Conservation (phyloP, 2,888 invertebrate genomes). For the Syrista parreyssii region DNA sequence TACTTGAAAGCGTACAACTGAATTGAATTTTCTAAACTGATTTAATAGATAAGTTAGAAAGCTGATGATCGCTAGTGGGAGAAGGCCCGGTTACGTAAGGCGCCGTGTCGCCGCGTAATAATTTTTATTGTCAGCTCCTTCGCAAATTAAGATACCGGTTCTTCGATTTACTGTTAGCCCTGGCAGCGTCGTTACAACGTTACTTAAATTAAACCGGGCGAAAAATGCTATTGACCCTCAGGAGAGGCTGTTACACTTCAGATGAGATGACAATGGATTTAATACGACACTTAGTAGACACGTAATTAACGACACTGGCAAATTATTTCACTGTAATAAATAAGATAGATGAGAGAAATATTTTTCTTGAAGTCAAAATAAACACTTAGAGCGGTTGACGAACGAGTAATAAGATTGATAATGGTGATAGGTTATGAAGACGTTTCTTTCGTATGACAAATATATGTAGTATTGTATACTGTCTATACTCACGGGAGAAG, state of each 20-base stretch:
- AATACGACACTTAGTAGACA: background rate
- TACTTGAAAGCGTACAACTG: background rate
- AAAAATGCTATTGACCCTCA: background rate
- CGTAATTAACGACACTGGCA: background rate
- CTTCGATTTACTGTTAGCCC: background rate
- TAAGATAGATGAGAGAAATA: background rate
- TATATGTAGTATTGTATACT: background rate
- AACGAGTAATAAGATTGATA: background rate
- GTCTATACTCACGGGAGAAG: constrained; percentile 10
- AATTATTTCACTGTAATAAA: background rate
- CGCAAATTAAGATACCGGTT: background rate
- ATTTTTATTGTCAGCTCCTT: background rate
- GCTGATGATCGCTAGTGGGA: background rate
- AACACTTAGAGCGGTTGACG: background rate
- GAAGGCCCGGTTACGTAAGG: background rate
- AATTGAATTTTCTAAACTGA: background rate
- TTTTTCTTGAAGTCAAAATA: background rate
- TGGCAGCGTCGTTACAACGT: background rate
- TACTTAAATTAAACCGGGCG: background rate
- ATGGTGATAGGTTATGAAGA: background rate
- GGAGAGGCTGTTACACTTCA: background rate
- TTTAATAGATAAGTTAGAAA: background rate
- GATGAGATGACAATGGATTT: background rate
- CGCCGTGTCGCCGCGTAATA: background rate
- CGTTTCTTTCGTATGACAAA: background rate